These are phyloP conservation scores for Glyphotaelius pellucidus DNA, from an alignment of 2,888 invertebrate genomes.

Conservation along the genomic window DNA sequence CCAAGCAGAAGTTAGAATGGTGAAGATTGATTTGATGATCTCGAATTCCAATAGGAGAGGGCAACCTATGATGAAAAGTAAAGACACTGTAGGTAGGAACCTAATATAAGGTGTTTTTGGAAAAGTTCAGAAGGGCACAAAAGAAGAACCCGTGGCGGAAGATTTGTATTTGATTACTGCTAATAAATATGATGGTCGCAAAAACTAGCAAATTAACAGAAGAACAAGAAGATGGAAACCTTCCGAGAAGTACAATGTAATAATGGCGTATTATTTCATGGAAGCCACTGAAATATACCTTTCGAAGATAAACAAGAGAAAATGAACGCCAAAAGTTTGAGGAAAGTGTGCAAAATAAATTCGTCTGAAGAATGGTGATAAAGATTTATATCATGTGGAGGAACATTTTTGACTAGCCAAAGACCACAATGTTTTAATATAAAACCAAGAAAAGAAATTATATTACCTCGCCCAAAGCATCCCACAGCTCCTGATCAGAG, in stretches of 20 bases:
- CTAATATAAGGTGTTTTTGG: too few relatives aligned
- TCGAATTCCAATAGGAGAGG: too few relatives aligned
- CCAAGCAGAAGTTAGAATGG: too few relatives aligned
- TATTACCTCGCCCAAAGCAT: conserved; percentile 82
- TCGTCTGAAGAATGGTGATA: not conserved
- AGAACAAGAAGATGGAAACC: too few relatives aligned
- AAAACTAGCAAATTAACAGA: not conserved
- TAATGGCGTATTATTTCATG: not conserved
- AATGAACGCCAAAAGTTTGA: not conserved
- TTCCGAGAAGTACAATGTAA: not conserved
- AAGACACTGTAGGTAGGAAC: too few relatives aligned
- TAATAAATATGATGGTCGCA: not conserved
- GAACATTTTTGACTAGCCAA: not conserved
- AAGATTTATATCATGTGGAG: not conserved
- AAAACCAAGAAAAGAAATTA: not conserved
- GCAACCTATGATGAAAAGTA: too few relatives aligned
- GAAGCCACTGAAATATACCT: too few relatives aligned
- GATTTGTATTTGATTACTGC: not conserved
- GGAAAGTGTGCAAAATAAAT: not conserved
- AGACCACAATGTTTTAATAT: not conserved
- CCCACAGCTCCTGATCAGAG: conserved; percentile 82
- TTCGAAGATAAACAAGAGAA: too few relatives aligned
- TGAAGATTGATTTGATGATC: too few relatives aligned
- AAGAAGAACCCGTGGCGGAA: too few relatives aligned
- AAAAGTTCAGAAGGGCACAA: too few relatives aligned